Conservation (phyloP, 2,888 invertebrate genomes). For the Xestia rhomboidea region DNA sequence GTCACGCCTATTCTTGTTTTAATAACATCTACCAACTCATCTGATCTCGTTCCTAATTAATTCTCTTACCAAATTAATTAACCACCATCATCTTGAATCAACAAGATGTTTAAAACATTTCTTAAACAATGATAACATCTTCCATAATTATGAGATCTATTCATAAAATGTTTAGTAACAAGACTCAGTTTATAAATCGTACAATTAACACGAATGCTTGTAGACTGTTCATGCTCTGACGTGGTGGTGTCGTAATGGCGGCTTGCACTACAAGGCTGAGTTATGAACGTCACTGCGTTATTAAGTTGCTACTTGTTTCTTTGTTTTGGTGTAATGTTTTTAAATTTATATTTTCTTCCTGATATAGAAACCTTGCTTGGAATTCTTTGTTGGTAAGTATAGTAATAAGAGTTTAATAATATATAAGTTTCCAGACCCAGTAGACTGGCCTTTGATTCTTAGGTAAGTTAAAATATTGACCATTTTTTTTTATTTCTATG, state of each 20-base stretch:
- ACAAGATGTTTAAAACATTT: constrained; percentile 20
- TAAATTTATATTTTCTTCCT: constrained; percentile 33
- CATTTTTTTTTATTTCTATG: too few species aligned
- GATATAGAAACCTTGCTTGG: constrained; percentile 11
- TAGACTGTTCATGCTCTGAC: constrained; percentile 29
- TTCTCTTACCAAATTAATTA: constrained; percentile 9
- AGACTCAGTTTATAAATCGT: constrained; percentile 66
- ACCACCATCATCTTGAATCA: neutral
- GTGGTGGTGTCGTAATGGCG: constrained; percentile 52
- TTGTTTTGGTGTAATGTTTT: constrained; percentile 39
- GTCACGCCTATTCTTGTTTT: neutral
- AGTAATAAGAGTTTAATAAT: neutral
- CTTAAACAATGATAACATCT: constrained; percentile 39
- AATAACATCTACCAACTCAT: too few species aligned
- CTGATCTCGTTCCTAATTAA: neutral
- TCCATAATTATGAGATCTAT: constrained; percentile 52
- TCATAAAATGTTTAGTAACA: constrained; percentile 58
- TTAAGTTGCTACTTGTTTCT: constrained; percentile 48
- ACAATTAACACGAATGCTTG: constrained; percentile 69
- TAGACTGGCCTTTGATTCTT: neutral
- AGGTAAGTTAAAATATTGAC: neutral
- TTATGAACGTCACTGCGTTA: constrained; percentile 37
- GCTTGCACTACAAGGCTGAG: constrained; percentile 65
- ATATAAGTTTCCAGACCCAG: neutral
- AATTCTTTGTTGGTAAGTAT: constrained; percentile 5